Evolutionary conservation across 2,888 invertebrate genomes (phyloP).

Genomic region (Shargacucullia verbasci): DNA sequence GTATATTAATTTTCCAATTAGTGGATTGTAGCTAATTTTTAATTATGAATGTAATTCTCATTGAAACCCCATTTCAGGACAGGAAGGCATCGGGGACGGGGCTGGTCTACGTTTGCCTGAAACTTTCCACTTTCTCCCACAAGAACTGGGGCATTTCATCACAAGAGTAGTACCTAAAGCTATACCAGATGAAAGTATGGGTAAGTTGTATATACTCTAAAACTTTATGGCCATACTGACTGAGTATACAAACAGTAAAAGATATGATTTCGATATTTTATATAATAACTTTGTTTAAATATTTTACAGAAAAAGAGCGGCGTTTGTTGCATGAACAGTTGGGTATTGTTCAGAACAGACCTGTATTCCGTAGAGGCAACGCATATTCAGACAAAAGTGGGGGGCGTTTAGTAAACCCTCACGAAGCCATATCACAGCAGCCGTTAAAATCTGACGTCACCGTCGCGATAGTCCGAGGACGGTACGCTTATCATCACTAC

Average conservation of each 20-base stretch:
- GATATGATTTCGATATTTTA: too few relatives aligned
- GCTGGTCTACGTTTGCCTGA: constrained; percentile 89
- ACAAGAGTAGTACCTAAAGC: constrained; percentile 92
- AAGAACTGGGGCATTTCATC: constrained; percentile 93
- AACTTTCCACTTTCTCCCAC: constrained; percentile 93
- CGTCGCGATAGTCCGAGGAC: constrained; percentile 92
- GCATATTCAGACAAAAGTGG: constrained; percentile 88
- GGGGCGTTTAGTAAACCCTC: constrained; percentile 92
- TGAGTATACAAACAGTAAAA: too few relatives aligned
- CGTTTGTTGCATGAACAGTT: constrained; percentile 92
- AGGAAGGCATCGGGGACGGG: constrained; percentile 86
- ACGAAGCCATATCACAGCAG: constrained; percentile 88
- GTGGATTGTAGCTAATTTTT: background rate
- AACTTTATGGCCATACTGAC: too few relatives aligned
- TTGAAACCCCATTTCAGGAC: constrained; percentile 65
- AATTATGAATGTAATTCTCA: background rate
- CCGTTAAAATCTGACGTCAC: constrained; percentile 69
- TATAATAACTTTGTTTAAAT: background rate
- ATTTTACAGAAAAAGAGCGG: constrained; percentile 89
- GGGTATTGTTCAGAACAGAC: constrained; percentile 91
- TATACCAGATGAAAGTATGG: constrained; percentile 91
- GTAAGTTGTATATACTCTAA: constrained; percentile 78
- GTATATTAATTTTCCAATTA: constrained; percentile 33
- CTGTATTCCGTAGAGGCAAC: constrained; percentile 93
- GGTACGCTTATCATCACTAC: constrained; percentile 98